These are phyloP conservation scores for Podotricha telesiphe DNA, from an alignment of 2,888 invertebrate genomes.

Conservation along the genomic window DNA sequence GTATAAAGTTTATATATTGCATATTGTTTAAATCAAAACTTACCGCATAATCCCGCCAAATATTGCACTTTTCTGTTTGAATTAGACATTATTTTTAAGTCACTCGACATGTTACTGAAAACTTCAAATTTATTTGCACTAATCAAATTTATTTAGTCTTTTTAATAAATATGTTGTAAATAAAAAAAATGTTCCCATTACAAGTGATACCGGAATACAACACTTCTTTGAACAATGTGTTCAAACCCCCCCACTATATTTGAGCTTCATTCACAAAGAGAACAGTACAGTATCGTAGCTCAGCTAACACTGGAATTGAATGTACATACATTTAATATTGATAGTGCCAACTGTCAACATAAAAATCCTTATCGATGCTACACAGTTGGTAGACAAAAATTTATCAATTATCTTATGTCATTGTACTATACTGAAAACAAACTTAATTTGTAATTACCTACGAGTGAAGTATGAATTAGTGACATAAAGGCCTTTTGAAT, in stretches of 20 bases:
- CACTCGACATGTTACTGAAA: not conserved
- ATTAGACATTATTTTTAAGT: constrained; percentile 27
- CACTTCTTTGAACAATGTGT: not conserved
- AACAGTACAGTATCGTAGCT: not conserved
- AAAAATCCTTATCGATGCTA: constrained; percentile 3
- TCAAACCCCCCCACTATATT: not conserved
- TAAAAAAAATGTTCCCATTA: constrained; percentile 7
- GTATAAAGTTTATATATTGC: not conserved
- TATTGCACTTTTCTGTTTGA: constrained; percentile 69
- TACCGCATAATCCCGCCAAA: constrained; percentile 75
- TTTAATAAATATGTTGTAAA: not conserved
- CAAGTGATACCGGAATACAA: not conserved
- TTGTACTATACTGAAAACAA: not conserved
- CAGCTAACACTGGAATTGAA: not conserved
- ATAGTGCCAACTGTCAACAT: constrained; percentile 12
- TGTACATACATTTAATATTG: not conserved
- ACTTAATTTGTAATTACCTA: not conserved
- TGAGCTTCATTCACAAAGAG: not conserved
- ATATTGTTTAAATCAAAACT: constrained; percentile 48
- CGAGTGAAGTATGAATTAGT: not conserved
- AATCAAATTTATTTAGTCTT: not conserved
- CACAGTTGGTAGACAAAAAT: constrained; percentile 2
- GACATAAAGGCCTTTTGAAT: not conserved
- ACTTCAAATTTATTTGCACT: not conserved
- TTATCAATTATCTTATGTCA: not conserved